phyloP scores from a whole-genome alignment of 2,888 invertebrate species.

The Volucella inanis region DNA sequence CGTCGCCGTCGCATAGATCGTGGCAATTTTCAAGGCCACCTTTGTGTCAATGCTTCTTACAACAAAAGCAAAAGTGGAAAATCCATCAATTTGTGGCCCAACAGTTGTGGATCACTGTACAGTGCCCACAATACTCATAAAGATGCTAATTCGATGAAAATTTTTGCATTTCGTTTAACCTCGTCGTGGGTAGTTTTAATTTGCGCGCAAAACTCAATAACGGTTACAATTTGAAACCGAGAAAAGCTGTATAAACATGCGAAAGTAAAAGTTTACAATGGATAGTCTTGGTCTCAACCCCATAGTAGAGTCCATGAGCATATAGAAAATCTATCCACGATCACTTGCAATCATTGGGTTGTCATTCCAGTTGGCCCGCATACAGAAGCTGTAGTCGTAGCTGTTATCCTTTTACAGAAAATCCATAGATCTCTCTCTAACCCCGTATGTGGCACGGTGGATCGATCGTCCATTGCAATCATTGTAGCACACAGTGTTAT shows the following conservation, averaged over 20 bases:
- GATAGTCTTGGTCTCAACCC: slow-evolving; percentile 7
- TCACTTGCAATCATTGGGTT: slow-evolving; percentile 33
- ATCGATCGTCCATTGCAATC: slow-evolving; percentile 28
- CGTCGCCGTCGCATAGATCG: slow-evolving; percentile 23
- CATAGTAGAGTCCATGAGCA: neutral
- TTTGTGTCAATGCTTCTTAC: slow-evolving; percentile 69
- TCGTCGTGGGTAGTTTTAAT: neutral
- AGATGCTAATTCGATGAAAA: slow-evolving; percentile 51
- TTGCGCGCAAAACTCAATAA: slow-evolving; percentile 1
- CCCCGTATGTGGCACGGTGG: neutral
- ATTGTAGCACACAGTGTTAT: slow-evolving; percentile 35
- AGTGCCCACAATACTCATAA: slow-evolving; percentile 16
- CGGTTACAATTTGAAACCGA: too few relatives aligned
- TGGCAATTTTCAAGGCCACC: slow-evolving; percentile 66
- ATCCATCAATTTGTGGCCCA: slow-evolving; percentile 43
- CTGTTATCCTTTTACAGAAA: slow-evolving; percentile 71
- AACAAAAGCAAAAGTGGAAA: slow-evolving; percentile 67
- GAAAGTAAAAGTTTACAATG: slow-evolving; percentile 58
- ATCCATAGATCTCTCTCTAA: slow-evolving; percentile 46
- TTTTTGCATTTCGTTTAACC: slow-evolving; percentile 25
- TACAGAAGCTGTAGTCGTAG: slow-evolving; percentile 12
- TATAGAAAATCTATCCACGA: slow-evolving; percentile 33
- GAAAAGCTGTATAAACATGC: too few relatives aligned
- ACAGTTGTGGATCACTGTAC: slow-evolving; percentile 21
- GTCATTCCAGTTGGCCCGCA: slow-evolving; percentile 27